A percentile compares a stretch with the other conserved stretches of the same genome.
phyloP scores from a whole-genome alignment of 1,140 invertebrate genomes.

The Himalopsyche phryganea region DNA sequence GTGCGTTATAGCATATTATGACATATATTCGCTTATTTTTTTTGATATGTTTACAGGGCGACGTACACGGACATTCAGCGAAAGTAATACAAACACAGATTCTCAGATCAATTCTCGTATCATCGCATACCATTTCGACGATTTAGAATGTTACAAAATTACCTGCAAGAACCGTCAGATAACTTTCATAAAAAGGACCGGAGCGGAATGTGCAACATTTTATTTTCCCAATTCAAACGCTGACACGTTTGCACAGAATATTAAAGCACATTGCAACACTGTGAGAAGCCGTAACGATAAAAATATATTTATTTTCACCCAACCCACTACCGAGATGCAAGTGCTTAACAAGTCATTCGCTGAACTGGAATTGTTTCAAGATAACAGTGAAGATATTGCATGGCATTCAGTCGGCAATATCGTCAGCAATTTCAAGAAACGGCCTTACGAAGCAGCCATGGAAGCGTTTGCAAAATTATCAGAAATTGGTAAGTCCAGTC shows the following conservation, averaged over 20 bases:
- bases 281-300: conserved; percentile 66
- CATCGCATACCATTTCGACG: conserved; percentile 62
- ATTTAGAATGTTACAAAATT: conserved; percentile 65
- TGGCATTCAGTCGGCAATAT: conserved; percentile 56
- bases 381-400: conserved; percentile 62
- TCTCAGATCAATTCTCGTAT: conserved; percentile 54
- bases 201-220: conserved; percentile 68
- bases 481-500: conserved; percentile 51
- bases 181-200: conserved; percentile 71
- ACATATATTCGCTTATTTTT: background rate
- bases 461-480: conserved; percentile 82
- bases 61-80: conserved; percentile 53
- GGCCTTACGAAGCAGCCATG: conserved; percentile 76
- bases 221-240: conserved; percentile 85
- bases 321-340: conserved; percentile 61
- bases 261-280: conserved; percentile 60
- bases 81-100: conserved; percentile 48
- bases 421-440: conserved; percentile 65
- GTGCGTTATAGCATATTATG: background rate
- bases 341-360: conserved; percentile 78
- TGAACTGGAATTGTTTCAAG: conserved; percentile 76
- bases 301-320: conserved; percentile 65
- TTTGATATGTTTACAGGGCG: conserved; percentile 38
- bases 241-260: conserved; percentile 67
- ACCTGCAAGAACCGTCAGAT: conserved; percentile 65